Evolutionary conservation across 2,797 vertebrate species (phyloP).

Genomic region (Perodicticus potto): DNA sequence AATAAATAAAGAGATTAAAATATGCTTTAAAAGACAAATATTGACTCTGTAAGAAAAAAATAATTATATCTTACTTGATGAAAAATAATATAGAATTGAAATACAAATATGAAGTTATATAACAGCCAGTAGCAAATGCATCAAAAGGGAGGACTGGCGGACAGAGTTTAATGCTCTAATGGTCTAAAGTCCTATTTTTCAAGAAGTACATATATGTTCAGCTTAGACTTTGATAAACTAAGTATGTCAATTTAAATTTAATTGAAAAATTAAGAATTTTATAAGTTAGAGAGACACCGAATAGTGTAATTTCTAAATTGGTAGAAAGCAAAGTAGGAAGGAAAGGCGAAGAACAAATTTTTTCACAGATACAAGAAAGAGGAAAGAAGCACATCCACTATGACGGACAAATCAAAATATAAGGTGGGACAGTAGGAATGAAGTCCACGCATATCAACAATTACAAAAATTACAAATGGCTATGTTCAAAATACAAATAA

Average conservation of each 20-base stretch:
- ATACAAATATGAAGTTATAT: not conserved
- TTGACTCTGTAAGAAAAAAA: not conserved
- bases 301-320: not conserved
- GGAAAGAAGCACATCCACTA: not conserved
- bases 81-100: not conserved
- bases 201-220: not conserved
- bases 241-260: not conserved
- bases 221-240: not conserved
- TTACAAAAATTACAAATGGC: not conserved
- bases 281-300: not conserved
- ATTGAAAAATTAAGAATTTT: slow-evolving; percentile 16
- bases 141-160: not conserved
- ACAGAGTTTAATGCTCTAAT: not conserved
- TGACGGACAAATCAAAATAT: not conserved
- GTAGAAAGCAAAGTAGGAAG: not conserved
- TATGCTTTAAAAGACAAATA: not conserved
- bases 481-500: not conserved
- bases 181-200: not conserved
- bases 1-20: not conserved
- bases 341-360: not conserved
- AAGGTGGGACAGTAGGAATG: not conserved
- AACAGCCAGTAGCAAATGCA: not conserved
- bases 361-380: not conserved
- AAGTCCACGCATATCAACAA: not conserved
- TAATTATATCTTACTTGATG: not conserved